phyloP scores from a whole-genome alignment of 1,140 invertebrate genomes.

The Drosophila bocqueti region DNA sequence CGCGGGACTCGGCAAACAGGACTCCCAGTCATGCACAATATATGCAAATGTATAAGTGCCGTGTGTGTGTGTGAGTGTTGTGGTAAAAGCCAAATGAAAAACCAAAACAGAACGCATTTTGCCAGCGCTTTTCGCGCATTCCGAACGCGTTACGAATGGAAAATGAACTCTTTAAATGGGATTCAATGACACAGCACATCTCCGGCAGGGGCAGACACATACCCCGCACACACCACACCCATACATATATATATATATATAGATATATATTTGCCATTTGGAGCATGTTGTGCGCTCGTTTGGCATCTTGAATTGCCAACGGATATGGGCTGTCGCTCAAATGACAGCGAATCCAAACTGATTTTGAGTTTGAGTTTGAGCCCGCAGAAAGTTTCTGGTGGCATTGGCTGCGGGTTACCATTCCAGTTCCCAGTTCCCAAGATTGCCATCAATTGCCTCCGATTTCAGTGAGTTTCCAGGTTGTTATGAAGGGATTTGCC shows the following conservation, averaged over 20 bases:
- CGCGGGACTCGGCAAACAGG: not conserved
- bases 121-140: conserved; percentile 53
- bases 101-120: conserved; percentile 54
- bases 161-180: conserved; percentile 78
- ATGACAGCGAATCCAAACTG: conserved; percentile 33
- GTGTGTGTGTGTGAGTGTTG: conserved; percentile 23
- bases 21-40: conserved; percentile 41
- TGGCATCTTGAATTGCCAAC: conserved; percentile 34
- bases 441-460: conserved; percentile 34
- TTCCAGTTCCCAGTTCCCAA: not conserved
- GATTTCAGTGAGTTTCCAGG: conserved; percentile 19
- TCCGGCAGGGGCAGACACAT: not conserved
- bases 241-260: not conserved
- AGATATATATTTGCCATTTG: conserved; percentile 9
- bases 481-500: not conserved
- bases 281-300: conserved; percentile 30
- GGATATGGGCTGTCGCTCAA: conserved; percentile 38
- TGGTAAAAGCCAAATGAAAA: conserved; percentile 52
- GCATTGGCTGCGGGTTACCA: conserved; percentile 1
- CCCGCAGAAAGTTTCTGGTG: conserved; percentile 31
- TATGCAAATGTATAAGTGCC: conserved; percentile 22
- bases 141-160: conserved; percentile 67
- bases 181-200: conserved; percentile 43
- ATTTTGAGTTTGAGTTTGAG: conserved; percentile 22
- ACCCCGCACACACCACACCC: not conserved